Evolutionary conservation across 53 echinoderm and acorn worm species (phyloP).

Genomic region (Echinometra lucunter): DNA sequence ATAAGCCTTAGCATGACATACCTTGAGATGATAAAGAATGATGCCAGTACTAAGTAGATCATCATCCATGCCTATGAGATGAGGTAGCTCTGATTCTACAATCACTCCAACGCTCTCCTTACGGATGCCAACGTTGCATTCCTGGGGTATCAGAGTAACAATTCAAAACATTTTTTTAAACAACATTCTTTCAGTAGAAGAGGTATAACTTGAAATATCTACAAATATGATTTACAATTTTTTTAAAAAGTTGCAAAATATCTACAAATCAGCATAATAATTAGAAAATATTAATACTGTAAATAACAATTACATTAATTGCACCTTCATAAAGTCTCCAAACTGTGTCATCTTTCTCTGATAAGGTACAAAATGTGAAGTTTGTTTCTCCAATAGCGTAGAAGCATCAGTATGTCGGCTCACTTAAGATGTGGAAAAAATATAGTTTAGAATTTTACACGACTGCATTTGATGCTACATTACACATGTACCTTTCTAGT

Average conservation of each 20-base stretch:
- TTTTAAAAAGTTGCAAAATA: no score
- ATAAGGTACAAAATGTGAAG: not conserved
- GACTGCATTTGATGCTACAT: not conserved
- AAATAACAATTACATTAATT: no score
- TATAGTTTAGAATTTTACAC: not conserved
- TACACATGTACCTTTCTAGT: not conserved
- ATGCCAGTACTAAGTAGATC: conserved; percentile 92
- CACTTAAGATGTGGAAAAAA: not conserved
- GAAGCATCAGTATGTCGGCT: not conserved
- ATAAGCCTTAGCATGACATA: no score
- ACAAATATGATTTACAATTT: no score
- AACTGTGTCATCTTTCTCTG: no score
- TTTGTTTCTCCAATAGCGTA: not conserved
- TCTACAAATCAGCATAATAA: no score
- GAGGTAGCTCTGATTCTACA: conserved; percentile 98
- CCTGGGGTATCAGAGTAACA: conserved; percentile 63
- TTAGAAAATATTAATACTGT: no score
- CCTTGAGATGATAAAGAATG: conserved; percentile 97
- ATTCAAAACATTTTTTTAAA: not conserved
- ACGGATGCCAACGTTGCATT: conserved; percentile 97
- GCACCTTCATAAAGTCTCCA: no score
- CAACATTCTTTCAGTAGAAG: no score
- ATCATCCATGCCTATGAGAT: conserved; percentile 97
- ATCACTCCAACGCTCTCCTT: conserved; percentile 96
- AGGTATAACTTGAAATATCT: no score